Percentiles rank a stretch among this genome's conserved stretches.
phyloP scores from a whole-genome alignment of 2,113 vertebrate genomes.

The Myotis davidii region DNA sequence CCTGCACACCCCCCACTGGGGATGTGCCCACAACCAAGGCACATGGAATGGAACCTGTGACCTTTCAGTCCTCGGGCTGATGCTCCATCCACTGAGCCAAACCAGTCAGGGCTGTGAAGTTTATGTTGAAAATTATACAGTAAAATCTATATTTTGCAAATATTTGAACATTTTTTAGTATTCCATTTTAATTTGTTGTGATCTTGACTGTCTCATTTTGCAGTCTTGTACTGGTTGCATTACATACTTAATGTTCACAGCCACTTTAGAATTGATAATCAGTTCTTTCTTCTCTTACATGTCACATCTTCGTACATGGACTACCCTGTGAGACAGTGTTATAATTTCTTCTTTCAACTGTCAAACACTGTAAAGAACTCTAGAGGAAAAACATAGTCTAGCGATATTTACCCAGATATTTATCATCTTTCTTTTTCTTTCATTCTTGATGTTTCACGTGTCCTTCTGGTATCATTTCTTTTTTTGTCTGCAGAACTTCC shows the following conservation, averaged over 20 bases:
- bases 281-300: not conserved
- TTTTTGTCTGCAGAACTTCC: not conserved
- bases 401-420: not conserved
- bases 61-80: no score
- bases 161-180: not conserved
- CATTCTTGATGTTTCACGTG: not conserved
- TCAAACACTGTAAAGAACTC: not conserved
- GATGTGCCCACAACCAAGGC: no score
- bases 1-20: no score
- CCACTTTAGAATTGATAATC: not conserved
- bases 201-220: not conserved
- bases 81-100: no score
- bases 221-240: not conserved
- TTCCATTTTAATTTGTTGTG: not conserved
- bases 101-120: not conserved
- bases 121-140: not conserved
- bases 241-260: no score
- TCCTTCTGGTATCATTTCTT: not conserved
- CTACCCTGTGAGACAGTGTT: not conserved
- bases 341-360: not conserved
- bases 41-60: no score
- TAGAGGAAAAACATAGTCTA: not conserved
- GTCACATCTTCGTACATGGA: rapidly evolving
- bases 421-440: not conserved
- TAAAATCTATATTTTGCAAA: not conserved